Evolutionary conservation across 2,113 vertebrate species (phyloP).

Genomic region (Boulengerochromis microlepis): DNA sequence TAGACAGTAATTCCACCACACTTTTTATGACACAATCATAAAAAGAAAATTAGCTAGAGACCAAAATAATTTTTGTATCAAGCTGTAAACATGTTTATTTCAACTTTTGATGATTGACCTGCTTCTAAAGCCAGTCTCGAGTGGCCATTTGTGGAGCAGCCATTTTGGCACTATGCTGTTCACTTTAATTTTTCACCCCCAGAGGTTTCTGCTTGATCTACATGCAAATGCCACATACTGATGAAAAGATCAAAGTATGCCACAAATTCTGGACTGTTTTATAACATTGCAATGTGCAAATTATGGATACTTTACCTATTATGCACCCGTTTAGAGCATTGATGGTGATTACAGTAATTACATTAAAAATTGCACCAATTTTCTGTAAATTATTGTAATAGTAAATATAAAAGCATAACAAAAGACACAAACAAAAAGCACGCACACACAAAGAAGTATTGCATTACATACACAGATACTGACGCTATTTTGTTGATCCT

Average conservation of each 20-base stretch:
- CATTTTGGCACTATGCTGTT: background rate
- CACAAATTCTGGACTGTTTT: background rate
- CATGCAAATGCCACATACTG: background rate
- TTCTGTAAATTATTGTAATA: background rate
- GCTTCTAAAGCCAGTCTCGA: background rate
- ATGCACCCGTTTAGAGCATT: background rate
- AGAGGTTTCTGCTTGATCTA: background rate
- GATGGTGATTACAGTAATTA: background rate
- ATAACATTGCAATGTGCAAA: background rate
- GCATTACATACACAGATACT: background rate
- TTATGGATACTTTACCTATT: background rate
- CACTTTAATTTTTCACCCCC: background rate
- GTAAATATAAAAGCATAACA: background rate
- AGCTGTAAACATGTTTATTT: background rate
- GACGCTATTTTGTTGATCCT: background rate
- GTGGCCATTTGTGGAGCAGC: background rate
- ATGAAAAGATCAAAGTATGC: background rate
- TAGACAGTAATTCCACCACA: background rate
- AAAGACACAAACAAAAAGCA: background rate
- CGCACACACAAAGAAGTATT: background rate
- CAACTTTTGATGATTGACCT: background rate
- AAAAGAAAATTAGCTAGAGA: background rate
- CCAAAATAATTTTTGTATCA: background rate
- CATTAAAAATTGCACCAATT: background rate
- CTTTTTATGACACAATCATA: background rate